Percentiles rank a stretch among this genome's conserved stretches.
Conservation (phyloP, 1,140 invertebrate species). For the Tetranychus urticae region DNA sequence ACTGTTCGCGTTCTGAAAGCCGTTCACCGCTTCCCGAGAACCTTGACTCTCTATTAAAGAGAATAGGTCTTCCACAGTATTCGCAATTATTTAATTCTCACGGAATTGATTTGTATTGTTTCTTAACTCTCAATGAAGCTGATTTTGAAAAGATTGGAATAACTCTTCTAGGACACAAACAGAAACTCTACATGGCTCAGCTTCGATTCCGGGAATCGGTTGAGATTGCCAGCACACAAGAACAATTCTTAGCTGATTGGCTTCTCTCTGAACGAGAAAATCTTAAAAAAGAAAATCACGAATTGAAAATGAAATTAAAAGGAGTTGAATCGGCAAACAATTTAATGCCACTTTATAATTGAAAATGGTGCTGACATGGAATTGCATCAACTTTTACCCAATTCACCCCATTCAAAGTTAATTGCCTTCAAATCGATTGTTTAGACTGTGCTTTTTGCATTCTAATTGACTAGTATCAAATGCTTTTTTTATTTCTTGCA, state of each 20-base stretch:
- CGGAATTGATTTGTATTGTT: not conserved
- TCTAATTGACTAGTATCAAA: no score
- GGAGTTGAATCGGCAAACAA: no score
- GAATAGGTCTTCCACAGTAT: not conserved
- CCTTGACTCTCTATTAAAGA: not conserved
- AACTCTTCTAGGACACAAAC: not conserved
- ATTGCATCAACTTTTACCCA: no score
- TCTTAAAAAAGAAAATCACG: not conserved
- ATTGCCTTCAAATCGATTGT: no score
- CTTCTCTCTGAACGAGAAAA: not conserved
- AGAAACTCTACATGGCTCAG: not conserved
- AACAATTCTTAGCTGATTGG: not conserved
- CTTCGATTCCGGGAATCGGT: slow-evolving; percentile 1
- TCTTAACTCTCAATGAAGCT: not conserved
- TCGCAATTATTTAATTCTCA: not conserved
- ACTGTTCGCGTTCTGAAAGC: not conserved
- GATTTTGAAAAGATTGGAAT: not conserved
- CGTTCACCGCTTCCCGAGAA: not conserved
- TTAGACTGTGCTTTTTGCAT: no score
- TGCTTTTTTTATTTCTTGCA: no score
- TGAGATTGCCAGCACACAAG: not conserved
- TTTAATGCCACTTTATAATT: no score
- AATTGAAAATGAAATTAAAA: not conserved
- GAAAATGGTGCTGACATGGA: no score
- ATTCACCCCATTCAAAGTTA: no score